Percentiles rank a stretch among this genome's conserved stretches.
Evolutionary conservation across 2,797 vertebrate genomes (phyloP).

Genomic region (Lepilemur ruficaudatus): DNA sequence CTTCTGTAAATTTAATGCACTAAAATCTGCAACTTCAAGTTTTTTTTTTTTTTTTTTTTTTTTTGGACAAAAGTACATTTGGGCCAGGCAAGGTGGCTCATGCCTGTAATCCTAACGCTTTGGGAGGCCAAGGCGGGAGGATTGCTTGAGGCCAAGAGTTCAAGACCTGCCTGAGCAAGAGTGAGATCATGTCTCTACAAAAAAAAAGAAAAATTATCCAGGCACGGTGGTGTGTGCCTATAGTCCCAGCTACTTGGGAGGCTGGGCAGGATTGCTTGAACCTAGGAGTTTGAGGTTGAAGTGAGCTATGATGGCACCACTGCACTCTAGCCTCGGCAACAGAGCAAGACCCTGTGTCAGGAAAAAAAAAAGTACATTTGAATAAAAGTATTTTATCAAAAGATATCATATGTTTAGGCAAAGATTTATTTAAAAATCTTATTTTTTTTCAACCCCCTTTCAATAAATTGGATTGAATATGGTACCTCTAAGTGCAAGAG

Average conservation of each 20-base stretch:
- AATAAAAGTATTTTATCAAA: not conserved
- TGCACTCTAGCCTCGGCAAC: not conserved
- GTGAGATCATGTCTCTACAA: not conserved
- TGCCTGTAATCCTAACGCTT: not conserved
- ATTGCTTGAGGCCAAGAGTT: not conserved
- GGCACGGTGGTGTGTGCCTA: too few species aligned
- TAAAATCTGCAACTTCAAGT: not conserved
- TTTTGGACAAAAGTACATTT: not conserved
- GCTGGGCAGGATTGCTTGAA: not conserved
- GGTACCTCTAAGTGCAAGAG: not conserved
- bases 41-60: not conserved
- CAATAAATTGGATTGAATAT: not conserved
- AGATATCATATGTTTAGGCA: not conserved
- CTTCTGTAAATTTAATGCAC: not conserved
- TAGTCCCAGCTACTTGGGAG: not conserved
- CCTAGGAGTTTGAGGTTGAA: not conserved
- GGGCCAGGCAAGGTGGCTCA: not conserved
- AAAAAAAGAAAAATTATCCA: not conserved
- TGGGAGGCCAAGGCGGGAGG: not conserved
- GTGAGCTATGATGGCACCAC: not conserved
- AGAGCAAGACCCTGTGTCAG: not conserved
- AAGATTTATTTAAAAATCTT: not conserved
- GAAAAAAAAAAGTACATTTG: not conserved
- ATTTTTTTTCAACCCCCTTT: not conserved
- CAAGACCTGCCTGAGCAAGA: not conserved